These are phyloP conservation scores for Xestia rhomboidea DNA, from an alignment of 2,888 invertebrate genomes.

Conservation along the genomic window DNA sequence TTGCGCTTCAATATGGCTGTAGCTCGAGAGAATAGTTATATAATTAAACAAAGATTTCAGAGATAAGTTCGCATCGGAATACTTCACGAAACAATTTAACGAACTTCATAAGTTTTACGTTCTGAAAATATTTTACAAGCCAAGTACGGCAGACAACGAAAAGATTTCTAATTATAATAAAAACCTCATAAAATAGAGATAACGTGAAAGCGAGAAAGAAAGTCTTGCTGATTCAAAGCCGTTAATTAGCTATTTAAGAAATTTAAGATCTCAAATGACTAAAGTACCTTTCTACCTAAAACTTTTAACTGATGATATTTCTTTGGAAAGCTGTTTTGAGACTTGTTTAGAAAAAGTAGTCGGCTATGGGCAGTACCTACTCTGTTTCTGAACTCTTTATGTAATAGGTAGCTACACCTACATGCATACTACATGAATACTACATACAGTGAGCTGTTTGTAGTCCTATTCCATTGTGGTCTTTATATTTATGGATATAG, in stretches of 20 bases:
- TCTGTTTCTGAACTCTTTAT: not conserved
- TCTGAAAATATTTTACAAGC: conserved; percentile 50
- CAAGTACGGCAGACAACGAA: conserved; percentile 24
- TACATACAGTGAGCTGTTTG: not conserved
- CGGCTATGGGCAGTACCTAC: not conserved
- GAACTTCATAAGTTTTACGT: conserved; percentile 66
- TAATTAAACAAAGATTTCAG: conserved; percentile 87
- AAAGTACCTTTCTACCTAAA: conserved; percentile 8
- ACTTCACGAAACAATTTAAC: conserved; percentile 69
- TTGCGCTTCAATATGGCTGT: conserved; percentile 88
- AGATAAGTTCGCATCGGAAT: conserved; percentile 74
- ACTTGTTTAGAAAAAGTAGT: conserved; percentile 2
- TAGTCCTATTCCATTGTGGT: not conserved
- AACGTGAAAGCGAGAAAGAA: conserved; percentile 28
- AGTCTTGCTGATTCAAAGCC: conserved; percentile 26
- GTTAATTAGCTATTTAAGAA: conserved; percentile 32
- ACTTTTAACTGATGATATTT: conserved; percentile 11
- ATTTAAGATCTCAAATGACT: conserved; percentile 20
- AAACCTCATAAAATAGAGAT: conserved; percentile 24
- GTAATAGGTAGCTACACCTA: not conserved
- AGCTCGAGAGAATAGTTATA: conserved; percentile 87
- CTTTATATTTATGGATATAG: conserved; percentile 10
- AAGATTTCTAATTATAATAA: conserved; percentile 33
- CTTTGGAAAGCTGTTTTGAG: conserved; percentile 1
- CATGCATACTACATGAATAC: not conserved